Percentiles rank a stretch among this genome's conserved stretches.
phyloP scores from a whole-genome alignment of 2,797 vertebrate species.

The Heliangelus exortis region DNA sequence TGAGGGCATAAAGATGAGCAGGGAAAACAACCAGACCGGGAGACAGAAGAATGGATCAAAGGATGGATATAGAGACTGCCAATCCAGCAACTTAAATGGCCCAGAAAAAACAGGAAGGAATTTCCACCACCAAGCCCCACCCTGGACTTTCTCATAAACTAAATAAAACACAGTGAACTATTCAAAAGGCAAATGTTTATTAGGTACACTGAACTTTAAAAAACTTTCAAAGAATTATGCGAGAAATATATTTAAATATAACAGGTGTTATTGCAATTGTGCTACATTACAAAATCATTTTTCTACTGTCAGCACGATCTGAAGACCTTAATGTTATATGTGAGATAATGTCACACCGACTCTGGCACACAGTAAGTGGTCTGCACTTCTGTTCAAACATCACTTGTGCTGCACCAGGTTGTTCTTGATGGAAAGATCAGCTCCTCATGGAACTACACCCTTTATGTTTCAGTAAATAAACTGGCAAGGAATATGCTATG shows the following conservation, averaged over 20 bases:
- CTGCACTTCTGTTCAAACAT: constrained; percentile 12
- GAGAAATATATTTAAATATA: constrained; percentile 74
- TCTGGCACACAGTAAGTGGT: constrained; percentile 24
- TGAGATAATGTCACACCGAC: background rate
- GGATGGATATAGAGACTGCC: background rate
- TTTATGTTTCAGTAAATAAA: constrained; percentile 33
- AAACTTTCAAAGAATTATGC: constrained; percentile 65
- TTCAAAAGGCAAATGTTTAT: constrained; percentile 76
- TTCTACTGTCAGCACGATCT: constrained; percentile 35
- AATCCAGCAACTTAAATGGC: background rate
- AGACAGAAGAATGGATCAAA: background rate
- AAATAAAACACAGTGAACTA: constrained; percentile 34
- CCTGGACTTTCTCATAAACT: background rate
- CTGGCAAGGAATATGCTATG: constrained; percentile 7
- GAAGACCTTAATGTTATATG: constrained; percentile 33
- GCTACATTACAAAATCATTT: constrained; percentile 61
- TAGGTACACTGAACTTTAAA: constrained; percentile 70
- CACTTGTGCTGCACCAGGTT: constrained; percentile 36
- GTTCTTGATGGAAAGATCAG: constrained; percentile 37
- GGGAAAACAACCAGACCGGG: background rate
- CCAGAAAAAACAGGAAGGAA: background rate
- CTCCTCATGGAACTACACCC: background rate
- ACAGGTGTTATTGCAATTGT: constrained; percentile 56
- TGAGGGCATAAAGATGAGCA: background rate
- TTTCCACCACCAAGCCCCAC: background rate